A percentile compares a stretch with the other conserved stretches of the same genome.
phyloP scores from a whole-genome alignment of 2,888 invertebrate species.

The Isoperla grammatica region DNA sequence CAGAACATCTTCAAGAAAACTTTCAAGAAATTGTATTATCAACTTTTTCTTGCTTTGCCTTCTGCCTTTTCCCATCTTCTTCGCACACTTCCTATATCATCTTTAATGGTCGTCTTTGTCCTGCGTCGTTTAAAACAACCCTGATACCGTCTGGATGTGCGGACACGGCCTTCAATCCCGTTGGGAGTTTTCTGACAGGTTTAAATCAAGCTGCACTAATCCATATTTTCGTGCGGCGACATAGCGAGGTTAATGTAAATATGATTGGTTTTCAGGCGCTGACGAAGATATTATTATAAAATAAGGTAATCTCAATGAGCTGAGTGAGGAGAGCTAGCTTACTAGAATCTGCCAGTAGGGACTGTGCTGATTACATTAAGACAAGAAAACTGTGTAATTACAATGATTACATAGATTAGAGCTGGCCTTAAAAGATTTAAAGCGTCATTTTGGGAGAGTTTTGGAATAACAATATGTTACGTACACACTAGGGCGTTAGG shows the following conservation, averaged over 20 bases:
- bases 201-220: slow-evolving; percentile 1
- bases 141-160: neutral
- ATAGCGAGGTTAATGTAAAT: slow-evolving; percentile 22
- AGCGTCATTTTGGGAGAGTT: slow-evolving; percentile 6
- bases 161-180: neutral
- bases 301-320: slow-evolving; percentile 5
- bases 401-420: slow-evolving; percentile 16
- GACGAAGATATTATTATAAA: slow-evolving; percentile 16
- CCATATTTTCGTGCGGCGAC: neutral
- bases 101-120: slow-evolving; percentile 21
- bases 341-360: slow-evolving; percentile 8
- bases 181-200: neutral
- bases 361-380: slow-evolving; percentile 15
- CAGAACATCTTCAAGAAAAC: slow-evolving; percentile 22
- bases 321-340: neutral
- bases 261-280: slow-evolving; percentile 19
- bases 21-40: slow-evolving; percentile 27
- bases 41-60: slow-evolving; percentile 20
- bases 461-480: slow-evolving; percentile 5
- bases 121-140: slow-evolving; percentile 21
- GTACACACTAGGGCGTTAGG: too few species aligned
- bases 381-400: slow-evolving; percentile 18
- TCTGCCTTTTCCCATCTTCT: slow-evolving; percentile 3
- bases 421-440: slow-evolving; percentile 4
- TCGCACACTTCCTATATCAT: slow-evolving; percentile 17